phyloP scores from a whole-genome alignment of 2,888 invertebrate species.

The Horisme vitalbata region DNA sequence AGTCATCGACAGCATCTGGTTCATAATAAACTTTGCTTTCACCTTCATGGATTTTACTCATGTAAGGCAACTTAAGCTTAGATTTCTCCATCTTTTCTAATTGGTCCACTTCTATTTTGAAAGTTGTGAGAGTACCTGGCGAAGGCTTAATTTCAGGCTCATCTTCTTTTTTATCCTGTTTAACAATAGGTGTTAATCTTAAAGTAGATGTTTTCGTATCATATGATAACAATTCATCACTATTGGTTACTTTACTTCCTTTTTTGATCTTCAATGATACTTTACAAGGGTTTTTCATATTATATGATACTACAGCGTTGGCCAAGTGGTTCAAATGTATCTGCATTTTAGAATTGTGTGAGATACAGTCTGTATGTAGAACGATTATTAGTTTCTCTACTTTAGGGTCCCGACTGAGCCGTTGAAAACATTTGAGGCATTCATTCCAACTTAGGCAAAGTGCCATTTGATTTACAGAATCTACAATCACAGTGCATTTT shows the following conservation, averaged over 20 bases:
- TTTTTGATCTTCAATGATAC: constrained; percentile 71
- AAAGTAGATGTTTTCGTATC: constrained; percentile 55
- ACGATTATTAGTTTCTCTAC: constrained; percentile 60
- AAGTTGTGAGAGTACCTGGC: constrained; percentile 80
- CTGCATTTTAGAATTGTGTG: constrained; percentile 60
- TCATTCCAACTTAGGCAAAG: constrained; percentile 62
- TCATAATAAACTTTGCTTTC: constrained; percentile 88
- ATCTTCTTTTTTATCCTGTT: constrained; percentile 50
- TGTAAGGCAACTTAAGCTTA: constrained; percentile 84
- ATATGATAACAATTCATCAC: constrained; percentile 63
- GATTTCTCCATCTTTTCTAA: constrained; percentile 83
- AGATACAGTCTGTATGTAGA: constrained; percentile 77
- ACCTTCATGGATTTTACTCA: constrained; percentile 75
- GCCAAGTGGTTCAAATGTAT: constrained; percentile 74
- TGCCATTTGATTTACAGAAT: constrained; percentile 73
- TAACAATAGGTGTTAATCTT: constrained; percentile 51
- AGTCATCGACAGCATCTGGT: constrained; percentile 90
- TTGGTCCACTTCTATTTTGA: constrained; percentile 85
- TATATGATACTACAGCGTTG: constrained; percentile 60
- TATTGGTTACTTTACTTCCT: constrained; percentile 76
- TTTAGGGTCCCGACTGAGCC: constrained; percentile 44
- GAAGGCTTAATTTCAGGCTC: constrained; percentile 58
- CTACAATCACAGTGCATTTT: constrained; percentile 59
- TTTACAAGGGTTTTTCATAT: constrained; percentile 45
- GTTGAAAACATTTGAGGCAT: constrained; percentile 52